Evolutionary conservation across 2,888 invertebrate genomes (phyloP).

Genomic region (Cinara cedri): DNA sequence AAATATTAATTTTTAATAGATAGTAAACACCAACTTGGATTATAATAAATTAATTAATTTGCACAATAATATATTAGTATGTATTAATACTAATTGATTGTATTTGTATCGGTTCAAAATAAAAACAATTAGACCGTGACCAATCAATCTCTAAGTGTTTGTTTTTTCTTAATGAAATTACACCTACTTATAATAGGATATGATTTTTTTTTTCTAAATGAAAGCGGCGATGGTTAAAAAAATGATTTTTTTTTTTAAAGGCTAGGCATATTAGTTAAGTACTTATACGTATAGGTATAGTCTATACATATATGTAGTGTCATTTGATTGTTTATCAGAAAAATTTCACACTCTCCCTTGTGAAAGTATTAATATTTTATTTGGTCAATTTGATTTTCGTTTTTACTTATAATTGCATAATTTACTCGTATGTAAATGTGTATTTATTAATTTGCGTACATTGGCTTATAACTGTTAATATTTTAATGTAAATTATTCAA

Average conservation of each 20-base stretch:
- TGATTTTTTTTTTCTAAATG: neutral
- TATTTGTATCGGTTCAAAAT: neutral
- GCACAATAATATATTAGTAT: no score
- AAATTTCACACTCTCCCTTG: slow-evolving; percentile 25
- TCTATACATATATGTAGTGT: no score
- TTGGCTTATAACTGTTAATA: neutral
- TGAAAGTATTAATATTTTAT: slow-evolving; percentile 16
- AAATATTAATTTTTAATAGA: no score
- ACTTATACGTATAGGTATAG: no score
- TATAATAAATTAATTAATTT: no score
- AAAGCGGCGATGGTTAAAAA: neutral
- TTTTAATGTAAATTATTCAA: no score
- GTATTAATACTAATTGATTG: no score
- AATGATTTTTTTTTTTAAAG: neutral
- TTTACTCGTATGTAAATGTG: no score
- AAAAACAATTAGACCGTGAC: neutral
- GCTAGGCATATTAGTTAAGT: neutral
- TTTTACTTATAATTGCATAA: no score
- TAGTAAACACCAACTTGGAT: no score
- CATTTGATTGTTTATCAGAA: neutral
- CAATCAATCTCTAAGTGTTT: neutral
- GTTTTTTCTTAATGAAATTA: slow-evolving; percentile 11
- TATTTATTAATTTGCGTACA: neutral
- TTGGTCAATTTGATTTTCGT: neutral
- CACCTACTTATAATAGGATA: no score